Conservation (phyloP, 2,797 vertebrate genomes). For the Hydrolagus colliei region DNA sequence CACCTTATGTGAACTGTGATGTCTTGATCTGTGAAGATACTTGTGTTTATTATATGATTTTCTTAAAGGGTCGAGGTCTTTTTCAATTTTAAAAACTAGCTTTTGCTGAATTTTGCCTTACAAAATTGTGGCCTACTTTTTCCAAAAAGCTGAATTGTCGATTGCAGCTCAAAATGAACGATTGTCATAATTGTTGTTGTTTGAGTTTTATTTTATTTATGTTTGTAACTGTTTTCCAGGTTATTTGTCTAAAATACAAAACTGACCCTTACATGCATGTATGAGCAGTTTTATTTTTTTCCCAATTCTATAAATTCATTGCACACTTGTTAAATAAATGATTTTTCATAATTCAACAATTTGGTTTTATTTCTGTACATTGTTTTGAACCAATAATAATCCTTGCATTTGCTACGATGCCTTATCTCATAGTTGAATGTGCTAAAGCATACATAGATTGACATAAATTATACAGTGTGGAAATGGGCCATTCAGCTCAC, state of each 20-base stretch:
- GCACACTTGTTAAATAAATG: not conserved
- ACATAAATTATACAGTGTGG: too few species aligned
- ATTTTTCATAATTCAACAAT: not conserved
- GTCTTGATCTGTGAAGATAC: not conserved
- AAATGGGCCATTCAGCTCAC: too few species aligned
- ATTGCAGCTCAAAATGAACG: not conserved
- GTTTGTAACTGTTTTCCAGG: not conserved
- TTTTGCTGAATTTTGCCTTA: not conserved
- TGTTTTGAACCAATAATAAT: too few species aligned
- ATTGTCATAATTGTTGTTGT: not conserved
- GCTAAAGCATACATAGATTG: too few species aligned
- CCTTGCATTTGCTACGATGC: too few species aligned
- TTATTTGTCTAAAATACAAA: not conserved
- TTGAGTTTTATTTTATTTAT: not conserved
- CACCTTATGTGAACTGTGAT: not conserved
- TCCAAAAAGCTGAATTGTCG: not conserved
- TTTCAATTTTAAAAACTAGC: not conserved
- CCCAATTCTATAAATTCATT: not conserved
- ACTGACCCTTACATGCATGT: not conserved
- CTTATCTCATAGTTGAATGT: too few species aligned
- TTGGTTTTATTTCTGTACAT: not conserved
- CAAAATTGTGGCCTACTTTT: not conserved
- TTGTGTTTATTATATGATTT: not conserved
- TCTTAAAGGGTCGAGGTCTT: not conserved
- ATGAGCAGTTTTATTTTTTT: not conserved